phyloP scores from a whole-genome alignment of 2,888 invertebrate genomes.

The Empis livida region DNA sequence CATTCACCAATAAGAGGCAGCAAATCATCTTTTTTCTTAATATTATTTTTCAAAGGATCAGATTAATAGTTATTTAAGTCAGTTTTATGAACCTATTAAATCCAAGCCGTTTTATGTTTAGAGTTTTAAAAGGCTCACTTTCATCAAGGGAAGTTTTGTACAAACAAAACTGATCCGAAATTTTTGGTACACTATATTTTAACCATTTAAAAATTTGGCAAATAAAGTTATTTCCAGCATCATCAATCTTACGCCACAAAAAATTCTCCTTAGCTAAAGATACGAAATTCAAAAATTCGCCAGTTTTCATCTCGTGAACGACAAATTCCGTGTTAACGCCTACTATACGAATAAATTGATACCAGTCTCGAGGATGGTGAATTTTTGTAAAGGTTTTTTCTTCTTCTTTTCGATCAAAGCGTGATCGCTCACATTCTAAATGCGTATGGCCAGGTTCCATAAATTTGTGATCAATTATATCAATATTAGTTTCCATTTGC shows the following conservation, averaged over 20 bases:
- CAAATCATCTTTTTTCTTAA: no score
- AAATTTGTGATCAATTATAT: conserved; percentile 2
- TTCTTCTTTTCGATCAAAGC: neutral
- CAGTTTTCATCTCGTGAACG: neutral
- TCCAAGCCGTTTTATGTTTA: no score
- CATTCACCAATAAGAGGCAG: no score
- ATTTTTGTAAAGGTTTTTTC: neutral
- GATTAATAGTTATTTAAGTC: no score
- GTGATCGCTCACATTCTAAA: neutral
- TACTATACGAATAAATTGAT: neutral
- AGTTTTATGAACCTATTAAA: no score
- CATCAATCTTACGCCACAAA: neutral
- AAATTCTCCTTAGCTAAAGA: neutral
- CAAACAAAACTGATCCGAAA: conserved; percentile 1
- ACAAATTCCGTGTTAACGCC: neutral
- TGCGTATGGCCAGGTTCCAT: neutral
- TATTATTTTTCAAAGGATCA: no score
- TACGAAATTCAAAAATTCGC: neutral
- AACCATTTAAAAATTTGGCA: conserved; percentile 5
- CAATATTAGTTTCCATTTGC: neutral
- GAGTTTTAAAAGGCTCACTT: no score
- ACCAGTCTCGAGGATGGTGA: neutral
- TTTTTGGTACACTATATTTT: conserved; percentile 7
- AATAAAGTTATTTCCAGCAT: conserved; percentile 2
- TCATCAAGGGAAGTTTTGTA: no score